These are phyloP conservation scores for Episyrphus balteatus DNA, from an alignment of 1,140 invertebrate species.

Conservation along the genomic window DNA sequence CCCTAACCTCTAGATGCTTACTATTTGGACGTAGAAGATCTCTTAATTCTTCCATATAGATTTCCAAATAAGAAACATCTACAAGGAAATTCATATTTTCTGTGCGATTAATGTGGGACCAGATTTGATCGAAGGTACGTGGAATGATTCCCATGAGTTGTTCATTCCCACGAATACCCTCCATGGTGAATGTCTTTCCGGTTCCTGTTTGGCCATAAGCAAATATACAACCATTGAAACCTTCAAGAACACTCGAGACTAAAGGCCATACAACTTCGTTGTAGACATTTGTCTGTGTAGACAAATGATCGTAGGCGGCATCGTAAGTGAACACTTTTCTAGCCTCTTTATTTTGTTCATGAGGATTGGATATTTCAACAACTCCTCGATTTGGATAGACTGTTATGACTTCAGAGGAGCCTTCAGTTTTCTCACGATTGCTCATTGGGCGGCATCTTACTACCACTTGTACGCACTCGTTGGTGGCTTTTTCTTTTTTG, in stretches of 20 bases:
- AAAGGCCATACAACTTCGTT: constrained; percentile 83
- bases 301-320: constrained; percentile 77
- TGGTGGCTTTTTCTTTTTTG: constrained; percentile 33
- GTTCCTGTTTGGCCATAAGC: constrained; percentile 94
- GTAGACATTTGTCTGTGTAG: constrained; percentile 86
- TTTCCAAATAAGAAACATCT: constrained; percentile 85
- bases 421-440: constrained; percentile 63
- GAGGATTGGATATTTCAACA: constrained; percentile 53
- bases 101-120: constrained; percentile 76
- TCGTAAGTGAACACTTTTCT: constrained; percentile 85
- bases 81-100: constrained; percentile 86
- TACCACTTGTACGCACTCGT: constrained; percentile 78
- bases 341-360: constrained; percentile 37
- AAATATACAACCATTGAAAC: constrained; percentile 95
- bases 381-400: constrained; percentile 52
- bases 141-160: constrained; percentile 80
- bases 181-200: constrained; percentile 93
- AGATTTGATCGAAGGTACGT: constrained; percentile 91
- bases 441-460: constrained; percentile 85
- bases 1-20: constrained; percentile 58
- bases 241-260: constrained; percentile 90
- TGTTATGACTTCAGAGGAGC: constrained; percentile 57
- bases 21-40: constrained; percentile 83
- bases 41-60: constrained; percentile 87
- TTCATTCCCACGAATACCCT: constrained; percentile 53